Conservation (phyloP, 53 echinoderm and acorn worm species). For the Holothuria leucospilota region DNA sequence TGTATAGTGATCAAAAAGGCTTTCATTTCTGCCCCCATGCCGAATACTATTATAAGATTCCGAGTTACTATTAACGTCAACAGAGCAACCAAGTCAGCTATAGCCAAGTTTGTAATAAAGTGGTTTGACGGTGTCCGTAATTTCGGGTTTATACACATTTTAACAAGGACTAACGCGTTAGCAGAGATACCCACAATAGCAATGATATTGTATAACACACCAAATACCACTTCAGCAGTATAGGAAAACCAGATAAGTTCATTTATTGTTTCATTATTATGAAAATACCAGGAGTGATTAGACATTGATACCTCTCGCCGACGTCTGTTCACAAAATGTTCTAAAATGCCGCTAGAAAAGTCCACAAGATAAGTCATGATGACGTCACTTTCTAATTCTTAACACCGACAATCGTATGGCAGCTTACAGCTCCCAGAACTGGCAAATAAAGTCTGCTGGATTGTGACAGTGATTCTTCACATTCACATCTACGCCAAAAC, state of each 20-base stretch:
- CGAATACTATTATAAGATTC: background rate
- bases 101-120: constrained; percentile 40
- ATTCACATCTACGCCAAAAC: too few relatives aligned
- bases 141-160: background rate
- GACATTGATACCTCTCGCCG: too few relatives aligned
- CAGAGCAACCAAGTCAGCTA: constrained; percentile 18
- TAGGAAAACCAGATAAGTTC: background rate
- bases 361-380: too few relatives aligned
- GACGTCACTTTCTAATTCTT: too few relatives aligned
- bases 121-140: constrained; percentile 27
- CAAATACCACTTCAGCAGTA: background rate
- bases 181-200: constrained; percentile 10
- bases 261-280: background rate
- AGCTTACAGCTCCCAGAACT: too few relatives aligned
- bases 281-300: background rate
- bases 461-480: too few relatives aligned
- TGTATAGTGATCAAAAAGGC: background rate
- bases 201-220: background rate
- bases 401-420: too few relatives aligned
- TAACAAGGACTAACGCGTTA: constrained; percentile 1
- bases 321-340: too few relatives aligned
- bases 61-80: background rate
- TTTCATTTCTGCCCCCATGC: background rate
- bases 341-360: too few relatives aligned
- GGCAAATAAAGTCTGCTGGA: too few relatives aligned